phyloP scores from a whole-genome alignment of 2,113 vertebrate species.

The Thamnaconus septentrionalis region DNA sequence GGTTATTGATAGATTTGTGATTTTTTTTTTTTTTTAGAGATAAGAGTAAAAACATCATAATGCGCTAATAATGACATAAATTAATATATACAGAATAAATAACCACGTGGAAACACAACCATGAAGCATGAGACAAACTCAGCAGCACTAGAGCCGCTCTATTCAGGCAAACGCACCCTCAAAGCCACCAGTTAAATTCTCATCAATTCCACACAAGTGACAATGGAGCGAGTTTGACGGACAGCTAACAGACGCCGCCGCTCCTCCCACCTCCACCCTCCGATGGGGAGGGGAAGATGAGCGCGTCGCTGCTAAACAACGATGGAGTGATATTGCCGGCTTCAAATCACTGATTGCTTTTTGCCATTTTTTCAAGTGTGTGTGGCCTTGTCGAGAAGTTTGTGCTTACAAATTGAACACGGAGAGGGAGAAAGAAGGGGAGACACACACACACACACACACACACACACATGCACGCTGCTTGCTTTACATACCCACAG shows the following conservation, averaged over 20 bases:
- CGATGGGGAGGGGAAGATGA: constrained; percentile 12
- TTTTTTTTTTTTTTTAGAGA: too few relatives aligned
- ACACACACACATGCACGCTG: constrained; percentile 72
- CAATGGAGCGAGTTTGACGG: constrained; percentile 21
- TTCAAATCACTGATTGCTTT: constrained; percentile 76
- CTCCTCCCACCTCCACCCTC: constrained; percentile 1
- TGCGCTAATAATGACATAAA: too few relatives aligned
- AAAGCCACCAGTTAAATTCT: constrained; percentile 19
- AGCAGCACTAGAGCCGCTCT: background rate
- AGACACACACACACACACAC: constrained; percentile 6
- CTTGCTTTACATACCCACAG: constrained; percentile 82
- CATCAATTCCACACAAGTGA: constrained; percentile 5
- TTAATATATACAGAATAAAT: too few relatives aligned
- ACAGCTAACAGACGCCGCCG: constrained; percentile 3
- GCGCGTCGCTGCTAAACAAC: constrained; percentile 7
- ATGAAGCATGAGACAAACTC: too few relatives aligned
- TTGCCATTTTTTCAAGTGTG: constrained; percentile 44
- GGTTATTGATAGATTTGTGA: too few relatives aligned
- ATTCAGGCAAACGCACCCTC: background rate
- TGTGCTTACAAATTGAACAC: constrained; percentile 70
- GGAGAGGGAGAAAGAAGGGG: constrained; percentile 38
- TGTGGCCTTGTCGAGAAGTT: constrained; percentile 48
- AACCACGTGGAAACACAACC: too few relatives aligned
- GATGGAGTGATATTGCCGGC: constrained; percentile 37
- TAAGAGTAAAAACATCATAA: too few relatives aligned